Evolutionary conservation across 2,113 vertebrate species (phyloP).

Genomic region (Corythornis cristatus): DNA sequence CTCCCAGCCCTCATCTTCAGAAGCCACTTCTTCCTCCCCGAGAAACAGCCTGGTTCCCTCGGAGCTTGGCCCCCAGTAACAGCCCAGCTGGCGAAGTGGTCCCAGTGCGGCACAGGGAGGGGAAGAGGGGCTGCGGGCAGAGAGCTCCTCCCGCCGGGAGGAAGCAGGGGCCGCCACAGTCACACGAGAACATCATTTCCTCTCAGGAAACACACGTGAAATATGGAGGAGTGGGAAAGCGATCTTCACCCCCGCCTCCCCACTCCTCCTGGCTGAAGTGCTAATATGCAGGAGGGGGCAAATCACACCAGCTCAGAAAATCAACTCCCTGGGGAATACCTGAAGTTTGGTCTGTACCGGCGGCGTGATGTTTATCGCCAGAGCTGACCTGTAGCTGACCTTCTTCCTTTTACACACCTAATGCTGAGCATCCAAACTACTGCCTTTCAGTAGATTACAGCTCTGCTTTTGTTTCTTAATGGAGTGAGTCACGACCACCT

Average conservation of each 20-base stretch:
- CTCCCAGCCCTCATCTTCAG: neutral
- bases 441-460: constrained; percentile 49
- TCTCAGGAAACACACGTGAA: constrained; percentile 42
- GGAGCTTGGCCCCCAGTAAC: neutral
- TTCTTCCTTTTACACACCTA: constrained; percentile 45
- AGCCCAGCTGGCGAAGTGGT: neutral
- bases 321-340: neutral
- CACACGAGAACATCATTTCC: constrained; percentile 20
- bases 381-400: constrained; percentile 47
- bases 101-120: neutral
- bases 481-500: constrained; percentile 61
- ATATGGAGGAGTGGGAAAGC: neutral
- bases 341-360: neutral
- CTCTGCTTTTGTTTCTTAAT: constrained; percentile 64
- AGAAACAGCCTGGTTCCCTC: neutral
- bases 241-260: neutral
- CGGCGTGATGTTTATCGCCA: neutral
- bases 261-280: neutral
- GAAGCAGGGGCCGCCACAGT: neutral
- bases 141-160: accelerated
- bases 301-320: neutral
- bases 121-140: neutral
- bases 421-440: constrained; percentile 39
- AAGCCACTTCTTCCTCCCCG: neutral
- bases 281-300: neutral